Evolutionary conservation across 1,140 invertebrate species (phyloP), one percentile per base, ranked within the genome.

Genomic region (Papilio helenus): DNA sequence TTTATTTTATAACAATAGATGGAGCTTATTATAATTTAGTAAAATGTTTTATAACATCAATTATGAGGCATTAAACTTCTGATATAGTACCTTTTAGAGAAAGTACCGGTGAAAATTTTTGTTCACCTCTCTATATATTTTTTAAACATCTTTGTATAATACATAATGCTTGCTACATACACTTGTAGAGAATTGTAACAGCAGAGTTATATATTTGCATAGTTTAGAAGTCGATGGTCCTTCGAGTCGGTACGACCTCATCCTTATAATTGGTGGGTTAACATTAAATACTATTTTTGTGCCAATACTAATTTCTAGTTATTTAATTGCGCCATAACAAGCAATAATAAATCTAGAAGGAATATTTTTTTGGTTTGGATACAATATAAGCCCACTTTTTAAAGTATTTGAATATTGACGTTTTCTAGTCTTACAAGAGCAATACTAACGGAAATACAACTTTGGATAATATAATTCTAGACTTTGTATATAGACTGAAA

Each of bases 251-350:
- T 61, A 9, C 51, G 18, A 20, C 23, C 23, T 23, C 5, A 58
- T 23, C n/a, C 0, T 12, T 61, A 26, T 26, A 3, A 23, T 61
- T 61, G 58, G 20, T 61, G 23, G 23, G 10, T 61, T 61, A 23
- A 26, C 20, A 61, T 26, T 61, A 61, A 23, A 61, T 26, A 26
- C 55, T 20, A 58, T 20, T 5, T 68, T 68, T 68, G 61, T 68
- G 61, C 61, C 61, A 68, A 68, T 68, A 5, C 61, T 68, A 68
- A 29, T 16, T 29, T 61, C 58, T 39, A n/a, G n/a, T n/a, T 9
- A 61, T 26, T 34, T 14, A 16, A 68, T 68, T 68, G 61, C 61
- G 61, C 26, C 14, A 68, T 68, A 68, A 68, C 1, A 68, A 68
- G 61, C 61, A 68, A 68, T 34, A 68, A 34, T 68, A 68, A 29